Percentiles rank a stretch among this genome's conserved stretches.
Conservation (phyloP, 2,888 invertebrate genomes). For the Drosophila cognata region DNA sequence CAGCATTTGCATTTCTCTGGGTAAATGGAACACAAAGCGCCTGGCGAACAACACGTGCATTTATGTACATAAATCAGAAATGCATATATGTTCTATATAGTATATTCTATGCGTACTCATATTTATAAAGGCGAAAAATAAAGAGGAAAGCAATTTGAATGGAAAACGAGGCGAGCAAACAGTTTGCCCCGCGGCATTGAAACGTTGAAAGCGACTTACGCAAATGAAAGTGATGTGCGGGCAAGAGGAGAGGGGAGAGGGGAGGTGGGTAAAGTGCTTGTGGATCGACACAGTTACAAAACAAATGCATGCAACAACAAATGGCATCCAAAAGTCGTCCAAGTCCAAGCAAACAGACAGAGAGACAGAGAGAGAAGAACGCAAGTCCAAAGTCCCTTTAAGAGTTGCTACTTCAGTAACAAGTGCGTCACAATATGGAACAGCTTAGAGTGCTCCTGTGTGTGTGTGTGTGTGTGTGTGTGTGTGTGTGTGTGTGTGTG, state of each 20-base stretch:
- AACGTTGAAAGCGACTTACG: constrained; percentile 64
- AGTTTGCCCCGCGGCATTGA: constrained; percentile 57
- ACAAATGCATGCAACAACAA: constrained; percentile 41
- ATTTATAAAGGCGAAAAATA: constrained; percentile 52
- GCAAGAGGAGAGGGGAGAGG: not conserved
- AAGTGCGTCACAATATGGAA: constrained; percentile 67
- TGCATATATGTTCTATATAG: constrained; percentile 28
- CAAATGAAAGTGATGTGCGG: constrained; percentile 53
- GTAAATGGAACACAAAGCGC: constrained; percentile 67
- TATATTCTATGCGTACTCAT: constrained; percentile 28
- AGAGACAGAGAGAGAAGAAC: constrained; percentile 1
- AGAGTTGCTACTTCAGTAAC: constrained; percentile 66
- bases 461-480: constrained; percentile 2
- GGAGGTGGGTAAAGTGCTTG: not conserved
- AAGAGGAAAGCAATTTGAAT: constrained; percentile 71
- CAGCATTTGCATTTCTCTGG: constrained; percentile 65
- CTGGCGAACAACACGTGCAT: constrained; percentile 29
- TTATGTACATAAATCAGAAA: constrained; percentile 54
- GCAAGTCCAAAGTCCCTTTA: constrained; percentile 64
- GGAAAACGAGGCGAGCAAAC: constrained; percentile 70
- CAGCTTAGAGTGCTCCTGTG: constrained; percentile 36
- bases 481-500: constrained; percentile 1
- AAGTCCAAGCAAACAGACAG: constrained; percentile 52
- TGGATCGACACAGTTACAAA: constrained; percentile 50
- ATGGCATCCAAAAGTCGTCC: constrained; percentile 53